Conservation (phyloP, 2,888 invertebrate species). For the Ametastegia equiseti region DNA sequence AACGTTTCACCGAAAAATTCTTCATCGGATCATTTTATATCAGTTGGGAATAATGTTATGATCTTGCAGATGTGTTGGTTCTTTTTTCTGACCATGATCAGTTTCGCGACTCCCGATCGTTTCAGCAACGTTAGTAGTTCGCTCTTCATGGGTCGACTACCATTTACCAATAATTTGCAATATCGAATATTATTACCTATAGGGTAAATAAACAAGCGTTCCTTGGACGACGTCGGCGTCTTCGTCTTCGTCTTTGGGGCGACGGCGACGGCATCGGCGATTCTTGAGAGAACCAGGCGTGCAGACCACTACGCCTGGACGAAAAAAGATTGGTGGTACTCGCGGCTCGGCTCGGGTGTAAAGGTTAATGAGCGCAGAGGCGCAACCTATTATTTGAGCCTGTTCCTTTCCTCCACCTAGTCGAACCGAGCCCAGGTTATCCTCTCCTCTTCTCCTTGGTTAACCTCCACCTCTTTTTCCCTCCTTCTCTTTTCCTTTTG, state of each 20-base stretch:
- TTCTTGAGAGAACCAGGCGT: constrained; percentile 7
- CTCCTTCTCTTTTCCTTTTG: constrained; percentile 40
- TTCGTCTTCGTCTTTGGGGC: not conserved
- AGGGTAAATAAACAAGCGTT: constrained; percentile 8
- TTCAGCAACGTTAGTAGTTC: not conserved
- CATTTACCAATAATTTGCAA: not conserved
- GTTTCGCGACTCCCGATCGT: not conserved
- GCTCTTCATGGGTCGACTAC: not conserved
- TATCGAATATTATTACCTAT: not conserved
- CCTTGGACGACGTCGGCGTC: not conserved
- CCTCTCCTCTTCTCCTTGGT: constrained; percentile 30
- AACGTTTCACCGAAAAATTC: no score
- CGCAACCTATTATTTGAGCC: constrained; percentile 75
- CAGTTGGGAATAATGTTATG: no score
- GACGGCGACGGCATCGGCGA: not conserved
- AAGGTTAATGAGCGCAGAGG: constrained; percentile 75
- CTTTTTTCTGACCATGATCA: no score
- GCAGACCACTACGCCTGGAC: constrained; percentile 53
- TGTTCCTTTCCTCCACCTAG: constrained; percentile 56
- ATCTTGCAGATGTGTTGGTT: no score
- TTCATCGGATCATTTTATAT: no score
- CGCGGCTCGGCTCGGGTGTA: constrained; percentile 70
- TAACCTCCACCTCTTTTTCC: constrained; percentile 13
- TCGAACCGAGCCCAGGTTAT: constrained; percentile 25
- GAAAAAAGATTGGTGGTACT: constrained; percentile 72